phyloP scores from a whole-genome alignment of 2,113 vertebrate species.

The Rhegmatorhina hoffmannsi region DNA sequence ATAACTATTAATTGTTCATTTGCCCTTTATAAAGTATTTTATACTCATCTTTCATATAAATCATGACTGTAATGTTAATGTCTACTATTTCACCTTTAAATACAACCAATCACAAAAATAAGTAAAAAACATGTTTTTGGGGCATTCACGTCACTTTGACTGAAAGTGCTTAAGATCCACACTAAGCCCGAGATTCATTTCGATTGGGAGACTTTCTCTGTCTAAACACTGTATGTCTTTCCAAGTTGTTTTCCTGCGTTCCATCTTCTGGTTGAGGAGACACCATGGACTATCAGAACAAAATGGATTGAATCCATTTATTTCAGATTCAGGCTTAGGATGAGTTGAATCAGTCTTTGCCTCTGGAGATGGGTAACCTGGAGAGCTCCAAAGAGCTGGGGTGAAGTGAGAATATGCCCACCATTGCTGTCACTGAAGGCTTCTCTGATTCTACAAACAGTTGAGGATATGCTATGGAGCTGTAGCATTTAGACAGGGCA shows the following conservation, averaged over 20 bases:
- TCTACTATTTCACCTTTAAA: neutral
- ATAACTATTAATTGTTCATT: constrained; percentile 24
- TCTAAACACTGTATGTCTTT: neutral
- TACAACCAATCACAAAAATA: neutral
- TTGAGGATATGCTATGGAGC: neutral
- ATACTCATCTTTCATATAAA: neutral
- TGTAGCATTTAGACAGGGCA: neutral
- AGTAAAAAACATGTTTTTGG: neutral
- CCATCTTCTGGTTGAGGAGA: neutral
- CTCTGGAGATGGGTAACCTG: neutral
- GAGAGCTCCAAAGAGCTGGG: neutral
- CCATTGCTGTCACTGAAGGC: neutral
- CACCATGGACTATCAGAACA: neutral
- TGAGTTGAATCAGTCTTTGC: neutral
- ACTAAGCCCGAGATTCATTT: neutral
- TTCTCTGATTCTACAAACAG: neutral
- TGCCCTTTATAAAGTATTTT: constrained; percentile 20
- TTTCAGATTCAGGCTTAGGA: neutral
- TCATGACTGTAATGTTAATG: neutral
- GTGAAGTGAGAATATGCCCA: neutral
- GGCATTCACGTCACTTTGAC: neutral
- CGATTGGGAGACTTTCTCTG: neutral
- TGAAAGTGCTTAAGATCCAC: neutral
- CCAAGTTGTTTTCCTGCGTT: neutral
- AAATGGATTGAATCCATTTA: neutral